Percentiles rank a stretch among this genome's conserved stretches.
Conservation (phyloP, 2,113 vertebrate species). For the Microcebus tavaratra region DNA sequence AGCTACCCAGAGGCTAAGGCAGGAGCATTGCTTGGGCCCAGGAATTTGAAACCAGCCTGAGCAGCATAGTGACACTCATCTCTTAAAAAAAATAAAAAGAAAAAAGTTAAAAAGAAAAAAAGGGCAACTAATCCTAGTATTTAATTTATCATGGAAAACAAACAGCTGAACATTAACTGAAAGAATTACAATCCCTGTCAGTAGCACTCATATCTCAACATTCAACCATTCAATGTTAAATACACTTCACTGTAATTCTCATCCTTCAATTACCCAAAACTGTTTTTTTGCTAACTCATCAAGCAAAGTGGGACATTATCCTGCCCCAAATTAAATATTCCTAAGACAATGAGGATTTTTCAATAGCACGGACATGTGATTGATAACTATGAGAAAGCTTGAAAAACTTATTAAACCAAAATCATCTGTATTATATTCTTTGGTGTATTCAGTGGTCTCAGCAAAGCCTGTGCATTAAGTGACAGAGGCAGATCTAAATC, state of each 20-base stretch:
- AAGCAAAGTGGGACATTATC: neutral
- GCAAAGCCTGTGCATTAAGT: neutral
- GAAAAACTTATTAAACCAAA: slow-evolving; percentile 6
- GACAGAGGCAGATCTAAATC: neutral
- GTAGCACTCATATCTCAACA: neutral
- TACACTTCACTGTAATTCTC: neutral
- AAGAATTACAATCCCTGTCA: neutral
- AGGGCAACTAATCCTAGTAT: neutral
- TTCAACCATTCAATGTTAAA: neutral
- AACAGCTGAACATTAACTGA: neutral
- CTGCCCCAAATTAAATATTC: neutral
- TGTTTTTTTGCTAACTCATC: neutral
- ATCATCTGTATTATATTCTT: neutral
- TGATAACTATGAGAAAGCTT: neutral
- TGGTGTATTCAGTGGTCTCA: neutral
- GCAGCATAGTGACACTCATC: no score
- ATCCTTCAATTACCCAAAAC: neutral
- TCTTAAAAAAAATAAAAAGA: no score
- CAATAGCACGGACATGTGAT: neutral
- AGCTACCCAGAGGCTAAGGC: no score
- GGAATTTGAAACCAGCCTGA: no score
- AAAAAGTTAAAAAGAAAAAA: no score
- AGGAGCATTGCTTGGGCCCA: no score
- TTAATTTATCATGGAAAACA: neutral
- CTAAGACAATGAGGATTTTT: neutral